Percentiles rank a stretch among this genome's conserved stretches.
Evolutionary conservation across 2,797 vertebrate species (phyloP).

Genomic region (Pangasius larnaudii): DNA sequence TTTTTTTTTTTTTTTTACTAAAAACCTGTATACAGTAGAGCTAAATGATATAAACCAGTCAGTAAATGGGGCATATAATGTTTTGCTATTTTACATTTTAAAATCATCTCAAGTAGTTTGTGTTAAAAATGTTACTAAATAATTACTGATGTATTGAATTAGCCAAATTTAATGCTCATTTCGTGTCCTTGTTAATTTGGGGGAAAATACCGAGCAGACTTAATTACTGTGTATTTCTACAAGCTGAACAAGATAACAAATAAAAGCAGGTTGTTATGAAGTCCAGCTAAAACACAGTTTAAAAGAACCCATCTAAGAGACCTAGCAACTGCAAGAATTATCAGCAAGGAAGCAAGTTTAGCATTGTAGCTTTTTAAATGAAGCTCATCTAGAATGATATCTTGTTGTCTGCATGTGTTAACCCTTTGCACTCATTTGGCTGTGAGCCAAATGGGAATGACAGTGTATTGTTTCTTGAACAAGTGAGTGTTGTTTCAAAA

Average conservation of each 20-base stretch:
- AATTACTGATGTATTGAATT: not conserved
- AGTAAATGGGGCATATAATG: not conserved
- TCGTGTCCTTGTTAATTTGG: not conserved
- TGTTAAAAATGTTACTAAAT: not conserved
- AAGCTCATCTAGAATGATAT: not conserved
- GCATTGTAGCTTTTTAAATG: not conserved
- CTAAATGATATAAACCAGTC: not conserved
- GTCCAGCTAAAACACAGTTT: not conserved
- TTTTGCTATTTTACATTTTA: not conserved
- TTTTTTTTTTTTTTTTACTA: no score
- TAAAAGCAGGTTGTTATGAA: not conserved
- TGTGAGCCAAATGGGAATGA: slow-evolving; percentile 26
- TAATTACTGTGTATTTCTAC: not conserved
- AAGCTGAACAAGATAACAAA: not conserved
- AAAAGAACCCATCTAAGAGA: not conserved
- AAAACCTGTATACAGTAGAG: not conserved
- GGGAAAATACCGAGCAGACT: not conserved
- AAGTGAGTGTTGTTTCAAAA: slow-evolving; percentile 54
- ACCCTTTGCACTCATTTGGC: slow-evolving; percentile 33
- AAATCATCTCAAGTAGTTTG: not conserved
- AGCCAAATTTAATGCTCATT: not conserved
- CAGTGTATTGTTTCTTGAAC: slow-evolving; percentile 47
- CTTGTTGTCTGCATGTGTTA: not conserved
- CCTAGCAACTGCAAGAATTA: not conserved
- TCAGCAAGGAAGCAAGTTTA: not conserved